phyloP scores from a whole-genome alignment of 1,140 invertebrate genomes.

The Tigriopus japonicus region DNA sequence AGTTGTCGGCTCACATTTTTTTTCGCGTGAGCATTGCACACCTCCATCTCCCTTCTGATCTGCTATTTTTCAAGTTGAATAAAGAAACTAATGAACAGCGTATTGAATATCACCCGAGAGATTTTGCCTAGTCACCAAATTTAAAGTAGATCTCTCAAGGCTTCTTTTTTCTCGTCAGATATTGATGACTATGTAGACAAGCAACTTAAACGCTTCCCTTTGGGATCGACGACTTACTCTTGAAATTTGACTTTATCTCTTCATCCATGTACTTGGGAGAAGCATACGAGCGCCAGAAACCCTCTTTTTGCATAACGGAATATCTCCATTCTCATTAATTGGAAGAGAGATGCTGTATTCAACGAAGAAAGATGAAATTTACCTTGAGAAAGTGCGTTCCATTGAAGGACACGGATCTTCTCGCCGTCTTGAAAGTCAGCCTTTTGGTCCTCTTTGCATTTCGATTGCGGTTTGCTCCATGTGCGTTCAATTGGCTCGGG shows the following conservation, averaged over 20 bases:
- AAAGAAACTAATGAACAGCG: no score
- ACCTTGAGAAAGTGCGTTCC: constrained; percentile 59
- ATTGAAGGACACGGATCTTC: constrained; percentile 42
- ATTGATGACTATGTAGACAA: not conserved
- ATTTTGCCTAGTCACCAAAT: no score
- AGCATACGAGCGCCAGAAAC: not conserved
- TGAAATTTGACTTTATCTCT: not conserved
- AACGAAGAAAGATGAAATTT: no score
- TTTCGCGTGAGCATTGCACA: no score
- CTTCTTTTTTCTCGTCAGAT: not conserved
- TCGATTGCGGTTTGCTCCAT: not conserved
- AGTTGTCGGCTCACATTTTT: no score
- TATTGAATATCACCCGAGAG: no score
- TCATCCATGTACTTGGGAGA: not conserved
- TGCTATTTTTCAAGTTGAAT: no score
- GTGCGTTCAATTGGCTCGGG: constrained; percentile 26
- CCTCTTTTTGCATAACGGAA: not conserved
- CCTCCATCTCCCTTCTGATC: no score
- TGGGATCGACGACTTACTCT: not conserved
- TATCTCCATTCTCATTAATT: constrained; percentile 14
- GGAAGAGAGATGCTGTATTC: no score
- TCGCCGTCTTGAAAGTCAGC: not conserved
- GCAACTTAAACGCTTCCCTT: not conserved
- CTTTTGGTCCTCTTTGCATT: not conserved
- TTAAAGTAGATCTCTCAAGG: no score